Conservation (phyloP, 2,113 vertebrate species). For the Bostrychus sinensis region DNA sequence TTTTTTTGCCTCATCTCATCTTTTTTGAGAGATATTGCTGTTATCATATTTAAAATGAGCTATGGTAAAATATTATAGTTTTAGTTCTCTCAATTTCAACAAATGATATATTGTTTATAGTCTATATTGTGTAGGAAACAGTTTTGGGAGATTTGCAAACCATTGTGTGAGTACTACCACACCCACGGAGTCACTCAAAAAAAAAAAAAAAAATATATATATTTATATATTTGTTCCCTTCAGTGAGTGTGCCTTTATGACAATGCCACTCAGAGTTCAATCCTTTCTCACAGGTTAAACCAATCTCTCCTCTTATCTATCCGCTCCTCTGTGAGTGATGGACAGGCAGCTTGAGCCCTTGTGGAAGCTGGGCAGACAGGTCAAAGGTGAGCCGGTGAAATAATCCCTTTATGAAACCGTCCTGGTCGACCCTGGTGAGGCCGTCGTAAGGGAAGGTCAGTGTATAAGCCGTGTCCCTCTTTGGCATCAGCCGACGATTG, state of each 20-base stretch:
- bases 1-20: no score
- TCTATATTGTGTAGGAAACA: no score
- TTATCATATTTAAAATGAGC: no score
- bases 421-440: slow-evolving; percentile 53
- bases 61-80: no score
- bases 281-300: slow-evolving; percentile 52
- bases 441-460: slow-evolving; percentile 70
- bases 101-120: no score
- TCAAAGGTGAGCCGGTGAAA: slow-evolving; percentile 68
- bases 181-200: no score
- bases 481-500: slow-evolving; percentile 54
- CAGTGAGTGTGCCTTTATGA: slow-evolving; percentile 11
- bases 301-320: slow-evolving; percentile 50
- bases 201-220: no score
- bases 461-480: slow-evolving; percentile 46
- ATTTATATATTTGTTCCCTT: no score
- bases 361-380: slow-evolving; percentile 51
- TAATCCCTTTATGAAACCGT: slow-evolving; percentile 75
- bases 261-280: slow-evolving; percentile 55
- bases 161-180: no score
- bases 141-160: no score
- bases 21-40: no score
- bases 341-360: slow-evolving; percentile 58
- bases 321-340: slow-evolving; percentile 57
- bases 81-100: no score